A percentile compares a stretch with the other conserved stretches of the same genome.
Conservation (phyloP, 2,113 vertebrate genomes). For the Saccopteryx bilineata region DNA sequence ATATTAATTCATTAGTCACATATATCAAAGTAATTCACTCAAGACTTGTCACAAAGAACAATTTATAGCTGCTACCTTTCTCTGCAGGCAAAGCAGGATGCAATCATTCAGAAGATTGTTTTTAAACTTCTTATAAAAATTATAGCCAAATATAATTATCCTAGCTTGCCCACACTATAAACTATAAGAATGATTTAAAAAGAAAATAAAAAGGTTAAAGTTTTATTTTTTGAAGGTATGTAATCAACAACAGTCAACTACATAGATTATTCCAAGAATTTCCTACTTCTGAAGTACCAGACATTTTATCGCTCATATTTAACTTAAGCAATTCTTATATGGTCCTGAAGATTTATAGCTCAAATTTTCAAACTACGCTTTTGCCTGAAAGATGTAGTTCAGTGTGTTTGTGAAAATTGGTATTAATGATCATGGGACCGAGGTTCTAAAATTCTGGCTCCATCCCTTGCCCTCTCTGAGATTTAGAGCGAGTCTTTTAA, state of each 20-base stretch:
- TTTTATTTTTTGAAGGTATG: constrained; percentile 28
- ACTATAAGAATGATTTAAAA: neutral
- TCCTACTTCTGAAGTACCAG: neutral
- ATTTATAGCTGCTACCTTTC: constrained; percentile 84
- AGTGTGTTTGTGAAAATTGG: neutral
- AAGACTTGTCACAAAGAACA: constrained; percentile 85
- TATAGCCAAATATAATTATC: constrained; percentile 74
- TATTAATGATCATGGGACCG: neutral
- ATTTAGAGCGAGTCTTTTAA: neutral
- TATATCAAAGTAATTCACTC: constrained; percentile 87
- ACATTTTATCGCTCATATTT: neutral
- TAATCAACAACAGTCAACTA: neutral
- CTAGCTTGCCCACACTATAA: neutral
- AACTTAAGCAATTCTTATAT: neutral
- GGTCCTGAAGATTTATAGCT: neutral
- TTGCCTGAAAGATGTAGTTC: neutral
- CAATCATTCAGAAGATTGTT: constrained; percentile 70
- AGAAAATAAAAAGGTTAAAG: neutral
- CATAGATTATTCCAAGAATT: neutral
- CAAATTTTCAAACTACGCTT: neutral
- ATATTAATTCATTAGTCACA: constrained; percentile 90
- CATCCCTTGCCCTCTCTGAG: neutral
- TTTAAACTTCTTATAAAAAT: constrained; percentile 72
- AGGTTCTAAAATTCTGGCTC: neutral
- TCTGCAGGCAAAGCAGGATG: constrained; percentile 73